Evolutionary conservation across 30 jellyfish, hydroid and myxozoan genomes (phyloP).

Genomic region (Cassiopea andromeda): DNA sequence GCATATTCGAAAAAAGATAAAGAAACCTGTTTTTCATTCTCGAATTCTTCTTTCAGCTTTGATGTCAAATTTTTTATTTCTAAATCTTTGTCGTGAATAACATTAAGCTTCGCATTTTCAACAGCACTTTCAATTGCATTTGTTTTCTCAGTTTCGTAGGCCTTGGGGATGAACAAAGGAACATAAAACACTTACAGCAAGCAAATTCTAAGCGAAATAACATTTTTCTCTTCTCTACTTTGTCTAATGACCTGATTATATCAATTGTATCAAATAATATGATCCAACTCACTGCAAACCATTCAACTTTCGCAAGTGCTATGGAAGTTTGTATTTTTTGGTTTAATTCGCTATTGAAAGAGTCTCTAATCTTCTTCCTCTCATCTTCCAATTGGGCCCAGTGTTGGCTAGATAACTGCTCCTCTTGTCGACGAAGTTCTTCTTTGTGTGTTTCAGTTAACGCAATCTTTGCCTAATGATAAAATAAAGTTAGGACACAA

Average conservation of each 20-base stretch:
- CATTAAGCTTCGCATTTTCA: constrained; percentile 31
- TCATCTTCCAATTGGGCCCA: constrained; percentile 45
- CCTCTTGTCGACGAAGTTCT: constrained; percentile 38
- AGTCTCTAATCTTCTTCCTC: constrained; percentile 49
- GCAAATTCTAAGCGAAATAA: not conserved
- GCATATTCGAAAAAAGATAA: not conserved
- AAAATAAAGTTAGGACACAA: not conserved
- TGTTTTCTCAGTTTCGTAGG: constrained; percentile 53
- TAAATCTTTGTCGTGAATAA: constrained; percentile 5
- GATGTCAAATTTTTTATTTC: constrained; percentile 10
- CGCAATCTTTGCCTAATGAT: constrained; percentile 15
- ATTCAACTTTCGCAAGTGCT: constrained; percentile 77
- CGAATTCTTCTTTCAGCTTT: constrained; percentile 41
- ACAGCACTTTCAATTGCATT: constrained; percentile 50
- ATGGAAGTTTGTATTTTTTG: constrained; percentile 68
- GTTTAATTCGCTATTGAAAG: constrained; percentile 39
- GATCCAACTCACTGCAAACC: constrained; percentile 64
- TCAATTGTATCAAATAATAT: not conserved
- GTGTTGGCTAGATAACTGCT: constrained; percentile 18
- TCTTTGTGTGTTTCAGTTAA: constrained; percentile 53
- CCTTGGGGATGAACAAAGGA: not conserved
- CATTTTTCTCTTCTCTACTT: not conserved
- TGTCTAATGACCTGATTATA: not conserved
- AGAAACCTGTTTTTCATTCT: constrained; percentile 48
- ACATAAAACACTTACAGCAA: not conserved